Base-by-base conservation (phyloP, 1,140 invertebrate species). In the Heliconius himera region DNA sequence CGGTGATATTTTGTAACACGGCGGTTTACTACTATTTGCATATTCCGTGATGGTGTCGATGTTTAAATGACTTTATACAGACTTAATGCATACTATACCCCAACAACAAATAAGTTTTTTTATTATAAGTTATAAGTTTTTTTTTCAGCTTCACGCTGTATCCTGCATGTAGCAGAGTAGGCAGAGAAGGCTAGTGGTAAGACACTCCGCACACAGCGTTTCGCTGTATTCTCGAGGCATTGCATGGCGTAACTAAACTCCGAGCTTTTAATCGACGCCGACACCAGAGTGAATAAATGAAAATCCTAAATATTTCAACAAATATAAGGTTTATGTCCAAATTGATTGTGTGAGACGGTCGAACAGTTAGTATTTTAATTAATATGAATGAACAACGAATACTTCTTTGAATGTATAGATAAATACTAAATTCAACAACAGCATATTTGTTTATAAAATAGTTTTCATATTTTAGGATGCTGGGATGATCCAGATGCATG, bases 401-500 rank as follows among this genome's bases (percentile, higher is more conserved):
- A 3, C 33, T 46, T 46, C 11, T 16, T 36, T 36, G 33, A 36
- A 36, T 36, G 41, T 46, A 46, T 46, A 46, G 2, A 1, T 46
- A 46, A 46, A 51, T 20, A 20, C 5, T 51, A 9, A 56, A 56
- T 22, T 56, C n/a, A 56, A 56, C 9, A 22, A 16, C 54, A 56
- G 8, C 54, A 56, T 22, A 56, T 56, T n/a, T 1, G 51, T 8
- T 54, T 54, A 81, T 77, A 74, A 36, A 77, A 81, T 78, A 76
- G 80, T 83, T 83, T 81, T 60, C 74, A 81, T 80, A 80, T 81
- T 77, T 74, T 82, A 83, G 83, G 83, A 88, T 85, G 81, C 84
- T 87, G 80, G 86, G 92, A 94, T 92, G 91, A 91, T 94, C 91
- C 92, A 94, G 92, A 92, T 94, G 87, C 88, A 84, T 78, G 80